phyloP scores from a whole-genome alignment of 2,797 vertebrate species.

The Neopelma chrysocephalum region DNA sequence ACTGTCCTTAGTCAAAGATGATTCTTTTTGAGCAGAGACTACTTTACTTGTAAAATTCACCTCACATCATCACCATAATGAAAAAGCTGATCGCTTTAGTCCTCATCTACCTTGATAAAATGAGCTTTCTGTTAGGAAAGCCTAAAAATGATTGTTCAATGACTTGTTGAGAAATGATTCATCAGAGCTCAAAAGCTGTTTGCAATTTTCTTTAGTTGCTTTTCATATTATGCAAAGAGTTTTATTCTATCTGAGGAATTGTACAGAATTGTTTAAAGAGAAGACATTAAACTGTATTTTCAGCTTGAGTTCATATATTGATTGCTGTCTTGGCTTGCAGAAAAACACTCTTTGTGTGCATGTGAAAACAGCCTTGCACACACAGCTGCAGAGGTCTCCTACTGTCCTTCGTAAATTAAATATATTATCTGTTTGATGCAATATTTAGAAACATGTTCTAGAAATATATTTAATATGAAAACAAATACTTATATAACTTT shows the following conservation, averaged over 20 bases:
- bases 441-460: background rate
- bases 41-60: background rate
- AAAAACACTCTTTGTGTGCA: background rate
- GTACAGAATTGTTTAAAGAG: background rate
- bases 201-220: background rate
- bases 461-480: background rate
- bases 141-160: background rate
- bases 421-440: background rate
- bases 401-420: background rate
- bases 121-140: background rate
- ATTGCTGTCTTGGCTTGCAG: background rate
- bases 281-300: background rate
- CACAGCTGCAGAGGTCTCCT: background rate
- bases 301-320: background rate
- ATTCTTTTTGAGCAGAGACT: background rate
- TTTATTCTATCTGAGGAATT: background rate
- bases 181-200: background rate
- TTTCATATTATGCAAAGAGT: background rate
- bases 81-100: background rate
- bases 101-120: background rate
- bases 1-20: background rate
- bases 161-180: conserved; percentile 1
- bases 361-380: background rate
- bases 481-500: background rate
- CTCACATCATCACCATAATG: background rate